Evolutionary conservation across 2,113 vertebrate species (phyloP).

Genomic region (Axis porcinus): DNA sequence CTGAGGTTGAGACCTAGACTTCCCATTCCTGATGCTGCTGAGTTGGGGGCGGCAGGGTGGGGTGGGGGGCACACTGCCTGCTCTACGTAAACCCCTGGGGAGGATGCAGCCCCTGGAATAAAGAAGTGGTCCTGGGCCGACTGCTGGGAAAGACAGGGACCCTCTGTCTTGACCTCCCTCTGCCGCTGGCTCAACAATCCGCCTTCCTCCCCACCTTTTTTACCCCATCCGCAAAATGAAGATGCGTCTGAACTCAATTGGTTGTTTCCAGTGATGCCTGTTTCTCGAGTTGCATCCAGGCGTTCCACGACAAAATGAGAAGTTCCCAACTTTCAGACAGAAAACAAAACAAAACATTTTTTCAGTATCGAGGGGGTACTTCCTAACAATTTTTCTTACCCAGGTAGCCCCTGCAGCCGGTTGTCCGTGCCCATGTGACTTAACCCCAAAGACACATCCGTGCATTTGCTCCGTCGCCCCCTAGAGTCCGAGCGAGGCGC

Average conservation of each 20-base stretch:
- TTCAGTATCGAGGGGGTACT: background rate
- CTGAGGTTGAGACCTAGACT: background rate
- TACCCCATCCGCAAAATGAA: background rate
- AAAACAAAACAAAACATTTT: background rate
- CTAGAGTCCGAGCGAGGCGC: background rate
- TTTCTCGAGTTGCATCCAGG: background rate
- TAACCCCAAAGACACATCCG: background rate
- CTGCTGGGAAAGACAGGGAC: background rate
- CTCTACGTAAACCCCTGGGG: background rate
- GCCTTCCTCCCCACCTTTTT: background rate
- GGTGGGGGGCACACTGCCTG: background rate
- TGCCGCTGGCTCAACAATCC: background rate
- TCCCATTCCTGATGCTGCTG: background rate
- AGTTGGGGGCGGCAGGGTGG: background rate
- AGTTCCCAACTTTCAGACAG: background rate
- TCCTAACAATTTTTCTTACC: background rate
- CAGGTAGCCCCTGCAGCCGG: background rate
- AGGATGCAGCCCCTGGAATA: background rate
- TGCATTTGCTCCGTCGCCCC: background rate
- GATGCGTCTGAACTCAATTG: background rate
- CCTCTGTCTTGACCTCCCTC: background rate
- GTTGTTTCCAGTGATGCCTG: background rate
- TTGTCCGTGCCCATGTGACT: fast-evolving
- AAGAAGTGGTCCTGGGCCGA: background rate
- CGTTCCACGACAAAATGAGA: background rate